phyloP scores from a whole-genome alignment of 2,888 invertebrate genomes.

The Xestoiulus laeticollis region DNA sequence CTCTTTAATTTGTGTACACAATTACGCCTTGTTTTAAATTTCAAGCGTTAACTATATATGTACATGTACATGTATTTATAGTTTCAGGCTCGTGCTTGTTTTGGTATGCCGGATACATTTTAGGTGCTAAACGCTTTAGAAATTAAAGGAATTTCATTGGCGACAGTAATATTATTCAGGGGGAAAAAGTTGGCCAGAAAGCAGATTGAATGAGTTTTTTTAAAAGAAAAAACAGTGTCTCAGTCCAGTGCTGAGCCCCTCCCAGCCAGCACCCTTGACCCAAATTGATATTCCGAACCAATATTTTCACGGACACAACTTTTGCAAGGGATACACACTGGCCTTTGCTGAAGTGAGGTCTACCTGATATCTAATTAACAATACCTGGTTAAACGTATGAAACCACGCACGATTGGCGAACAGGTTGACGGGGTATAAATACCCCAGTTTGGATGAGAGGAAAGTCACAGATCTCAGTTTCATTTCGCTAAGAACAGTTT shows the following conservation, averaged over 20 bases:
- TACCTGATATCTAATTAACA: constrained; percentile 36
- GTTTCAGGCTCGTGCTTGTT: background rate
- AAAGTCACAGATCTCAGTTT: constrained; percentile 45
- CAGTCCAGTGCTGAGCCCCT: constrained; percentile 20
- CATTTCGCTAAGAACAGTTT: constrained; percentile 33
- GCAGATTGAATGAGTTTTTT: constrained; percentile 22
- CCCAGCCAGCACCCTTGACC: constrained; percentile 45
- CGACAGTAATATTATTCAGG: constrained; percentile 40
- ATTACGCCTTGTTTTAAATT: background rate
- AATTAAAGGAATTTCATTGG: constrained; percentile 35
- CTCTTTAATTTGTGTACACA: background rate
- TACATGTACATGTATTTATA: no score
- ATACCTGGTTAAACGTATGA: background rate
- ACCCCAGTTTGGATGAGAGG: constrained; percentile 34
- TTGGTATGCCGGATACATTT: constrained; percentile 4
- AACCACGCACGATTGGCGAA: constrained; percentile 42
- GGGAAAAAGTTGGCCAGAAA: constrained; percentile 3
- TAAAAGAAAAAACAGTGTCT: background rate
- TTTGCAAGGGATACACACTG: constrained; percentile 32
- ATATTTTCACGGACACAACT: constrained; percentile 46
- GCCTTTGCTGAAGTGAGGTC: constrained; percentile 41
- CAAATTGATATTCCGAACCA: constrained; percentile 36
- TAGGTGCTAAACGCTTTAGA: constrained; percentile 31
- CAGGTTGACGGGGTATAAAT: constrained; percentile 43
- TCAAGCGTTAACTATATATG: background rate